These are phyloP conservation scores for Archilochus colubris DNA, from an alignment of 2,113 vertebrate genomes.

Conservation along the genomic window DNA sequence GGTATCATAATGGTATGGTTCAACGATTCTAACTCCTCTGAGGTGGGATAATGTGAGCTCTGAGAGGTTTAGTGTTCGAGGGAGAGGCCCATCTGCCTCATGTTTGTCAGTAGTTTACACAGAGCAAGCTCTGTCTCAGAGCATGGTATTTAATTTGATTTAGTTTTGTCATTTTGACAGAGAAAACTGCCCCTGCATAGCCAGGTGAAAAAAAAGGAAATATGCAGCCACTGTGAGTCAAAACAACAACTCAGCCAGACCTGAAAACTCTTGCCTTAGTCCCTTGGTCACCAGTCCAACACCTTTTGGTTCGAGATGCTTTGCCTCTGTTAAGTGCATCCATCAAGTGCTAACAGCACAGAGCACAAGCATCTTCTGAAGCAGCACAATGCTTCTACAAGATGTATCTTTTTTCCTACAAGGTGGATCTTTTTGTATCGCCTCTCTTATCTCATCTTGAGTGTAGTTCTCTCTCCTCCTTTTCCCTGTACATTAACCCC, in stretches of 20 bases:
- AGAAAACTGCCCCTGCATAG: not conserved
- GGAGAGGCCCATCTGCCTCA: accelerated
- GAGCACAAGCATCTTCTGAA: not conserved
- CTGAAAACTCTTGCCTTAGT: accelerated
- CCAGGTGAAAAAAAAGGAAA: not conserved
- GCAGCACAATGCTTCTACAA: not conserved
- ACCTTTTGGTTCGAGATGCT: not conserved
- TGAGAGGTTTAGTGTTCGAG: not conserved
- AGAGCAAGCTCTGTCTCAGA: not conserved
- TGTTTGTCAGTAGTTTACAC: not conserved
- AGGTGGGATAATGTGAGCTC: not conserved
- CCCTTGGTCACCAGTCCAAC: not conserved
- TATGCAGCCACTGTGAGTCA: accelerated
- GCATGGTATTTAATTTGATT: accelerated
- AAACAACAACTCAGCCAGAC: not conserved
- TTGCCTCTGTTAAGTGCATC: not conserved
- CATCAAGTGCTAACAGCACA: not conserved
- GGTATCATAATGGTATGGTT: not conserved
- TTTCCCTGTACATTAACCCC: not conserved
- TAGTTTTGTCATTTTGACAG: too few relatives aligned
- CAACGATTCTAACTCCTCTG: not conserved
- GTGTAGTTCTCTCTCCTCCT: not conserved
- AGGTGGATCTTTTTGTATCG: not conserved
- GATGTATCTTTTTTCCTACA: not conserved
- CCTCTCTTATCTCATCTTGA: not conserved